Percentiles rank a stretch among this genome's conserved stretches.
These are phyloP conservation scores for Hololepta plana DNA, from an alignment of 2,888 invertebrate genomes.

Conservation along the genomic window DNA sequence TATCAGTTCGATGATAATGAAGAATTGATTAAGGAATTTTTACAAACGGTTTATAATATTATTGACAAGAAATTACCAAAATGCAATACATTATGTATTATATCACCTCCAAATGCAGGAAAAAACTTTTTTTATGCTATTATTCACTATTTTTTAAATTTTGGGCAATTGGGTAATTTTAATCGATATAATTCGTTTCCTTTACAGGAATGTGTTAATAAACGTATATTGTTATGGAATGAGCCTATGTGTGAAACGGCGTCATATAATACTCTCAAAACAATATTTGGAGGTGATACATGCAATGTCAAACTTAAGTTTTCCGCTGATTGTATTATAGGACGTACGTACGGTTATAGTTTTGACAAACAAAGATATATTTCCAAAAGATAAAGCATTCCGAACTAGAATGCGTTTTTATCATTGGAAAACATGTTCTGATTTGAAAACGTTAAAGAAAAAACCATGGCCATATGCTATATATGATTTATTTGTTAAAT, in stretches of 20 bases:
- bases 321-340: background rate
- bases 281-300: conserved; percentile 5
- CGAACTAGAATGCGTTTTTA: background rate
- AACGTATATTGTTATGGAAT: conserved; percentile 5
- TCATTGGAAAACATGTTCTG: background rate
- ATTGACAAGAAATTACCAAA: conserved; percentile 1
- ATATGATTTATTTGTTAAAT: conserved; percentile 1
- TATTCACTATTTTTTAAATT: conserved; percentile 3
- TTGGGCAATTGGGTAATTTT: conserved; percentile 6
- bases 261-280: conserved; percentile 4
- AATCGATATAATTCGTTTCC: conserved; percentile 4
- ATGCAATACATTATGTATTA: conserved; percentile 1
- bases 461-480: background rate
- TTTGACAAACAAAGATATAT: background rate
- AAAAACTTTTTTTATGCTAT: conserved; percentile 5
- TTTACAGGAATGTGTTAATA: conserved; percentile 6
- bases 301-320: conserved; percentile 4
- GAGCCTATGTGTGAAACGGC: conserved; percentile 2
- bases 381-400: conserved; percentile 1
- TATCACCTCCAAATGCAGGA: conserved; percentile 1
- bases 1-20: conserved; percentile 5
- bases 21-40: conserved; percentile 1
- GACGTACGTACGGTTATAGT: background rate
- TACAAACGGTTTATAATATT: background rate
- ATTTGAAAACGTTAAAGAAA: background rate